Evolutionary conservation across 2,888 invertebrate genomes (phyloP).

Genomic region (Campaea margaritaria): DNA sequence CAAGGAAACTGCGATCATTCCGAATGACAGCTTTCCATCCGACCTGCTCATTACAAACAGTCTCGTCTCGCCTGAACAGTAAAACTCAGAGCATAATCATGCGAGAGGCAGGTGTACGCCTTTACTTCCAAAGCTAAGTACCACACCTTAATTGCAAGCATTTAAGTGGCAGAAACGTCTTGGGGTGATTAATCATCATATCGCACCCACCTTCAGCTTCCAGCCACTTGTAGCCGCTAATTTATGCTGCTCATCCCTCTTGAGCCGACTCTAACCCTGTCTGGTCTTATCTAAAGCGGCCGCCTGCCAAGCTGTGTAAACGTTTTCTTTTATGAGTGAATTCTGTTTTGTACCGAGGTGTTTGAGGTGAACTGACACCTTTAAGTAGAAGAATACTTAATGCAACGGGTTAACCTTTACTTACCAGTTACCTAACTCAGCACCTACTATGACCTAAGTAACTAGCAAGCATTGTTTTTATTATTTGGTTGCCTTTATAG

Average conservation of each 20-base stretch:
- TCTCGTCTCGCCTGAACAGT: neutral
- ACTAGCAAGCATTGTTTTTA: too few species aligned
- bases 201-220: constrained; percentile 1
- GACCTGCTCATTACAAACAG: too few species aligned
- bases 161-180: constrained; percentile 5
- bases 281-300: constrained; percentile 14
- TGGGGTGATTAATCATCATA: constrained; percentile 21
- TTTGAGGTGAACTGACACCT: too few species aligned
- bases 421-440: too few species aligned
- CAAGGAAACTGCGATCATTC: too few species aligned
- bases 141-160: constrained; percentile 10
- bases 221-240: constrained; percentile 20
- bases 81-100: neutral
- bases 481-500: too few species aligned
- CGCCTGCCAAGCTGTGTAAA: constrained; percentile 6
- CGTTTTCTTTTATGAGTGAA: neutral
- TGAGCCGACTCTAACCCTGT: constrained; percentile 3
- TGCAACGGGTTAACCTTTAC: too few species aligned
- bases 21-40: too few species aligned
- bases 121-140: too few species aligned
- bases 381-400: too few species aligned
- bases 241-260: constrained; percentile 26
- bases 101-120: neutral
- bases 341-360: too few species aligned
- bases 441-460: too few species aligned